Conservation (phyloP, 2,888 invertebrate genomes). For the Sphinx pinastri region DNA sequence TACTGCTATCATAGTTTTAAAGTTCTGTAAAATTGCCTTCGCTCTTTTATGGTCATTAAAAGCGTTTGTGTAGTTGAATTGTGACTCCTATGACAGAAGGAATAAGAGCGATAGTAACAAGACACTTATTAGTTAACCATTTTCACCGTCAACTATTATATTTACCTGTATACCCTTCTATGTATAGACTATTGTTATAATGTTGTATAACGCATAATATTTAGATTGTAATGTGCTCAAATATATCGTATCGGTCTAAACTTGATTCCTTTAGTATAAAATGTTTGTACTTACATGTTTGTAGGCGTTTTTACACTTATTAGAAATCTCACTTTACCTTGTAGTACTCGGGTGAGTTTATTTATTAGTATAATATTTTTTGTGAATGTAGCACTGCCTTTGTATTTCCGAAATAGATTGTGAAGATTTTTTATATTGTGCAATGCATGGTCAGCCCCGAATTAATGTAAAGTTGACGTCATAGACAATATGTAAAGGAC, state of each 20-base stretch:
- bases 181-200: neutral
- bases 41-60: too few species aligned
- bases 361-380: neutral
- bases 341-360: neutral
- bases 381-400: neutral
- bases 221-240: constrained; percentile 49
- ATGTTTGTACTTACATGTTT: constrained; percentile 46
- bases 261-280: constrained; percentile 46
- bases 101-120: neutral
- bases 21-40: too few species aligned
- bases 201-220: constrained; percentile 31
- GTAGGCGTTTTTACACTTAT: constrained; percentile 1
- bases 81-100: neutral
- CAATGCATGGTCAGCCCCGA: neutral
- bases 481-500: too few species aligned
- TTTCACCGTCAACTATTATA: neutral
- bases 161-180: neutral
- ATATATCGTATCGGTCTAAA: constrained; percentile 55
- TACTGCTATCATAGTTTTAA: too few species aligned
- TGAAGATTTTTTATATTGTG: too few species aligned
- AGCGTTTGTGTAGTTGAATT: too few species aligned
- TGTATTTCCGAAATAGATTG: too few species aligned
- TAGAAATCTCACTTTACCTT: constrained; percentile 8
- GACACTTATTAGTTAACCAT: neutral
- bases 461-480: neutral